Evolutionary conservation across 37 sponge, comb jelly and placozoan genomes (phyloP).

Genomic region (Aplysina aerophoba): DNA sequence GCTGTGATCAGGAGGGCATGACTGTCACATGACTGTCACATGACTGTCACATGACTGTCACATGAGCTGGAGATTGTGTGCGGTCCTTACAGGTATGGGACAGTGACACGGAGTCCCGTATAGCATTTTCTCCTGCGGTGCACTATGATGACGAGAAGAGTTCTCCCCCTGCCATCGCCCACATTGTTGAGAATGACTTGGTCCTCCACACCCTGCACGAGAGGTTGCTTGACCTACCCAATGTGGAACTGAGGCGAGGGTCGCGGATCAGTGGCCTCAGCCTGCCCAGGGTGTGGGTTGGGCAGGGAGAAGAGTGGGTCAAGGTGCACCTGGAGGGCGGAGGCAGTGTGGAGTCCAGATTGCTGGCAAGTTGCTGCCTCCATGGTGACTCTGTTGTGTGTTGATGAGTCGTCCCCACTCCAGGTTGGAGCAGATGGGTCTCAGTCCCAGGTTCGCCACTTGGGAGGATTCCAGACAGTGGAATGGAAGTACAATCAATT

Average conservation of each 20-base stretch:
- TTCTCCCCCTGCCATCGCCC: slow-evolving; percentile 52
- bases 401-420: background rate
- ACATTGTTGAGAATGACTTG: slow-evolving; percentile 77
- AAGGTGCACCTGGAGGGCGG: background rate
- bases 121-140: slow-evolving; percentile 1
- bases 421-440: slow-evolving; percentile 87
- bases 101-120: slow-evolving; percentile 21
- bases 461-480: slow-evolving; percentile 40
- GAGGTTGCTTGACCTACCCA: slow-evolving; percentile 1
- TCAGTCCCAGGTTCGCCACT: slow-evolving; percentile 59
- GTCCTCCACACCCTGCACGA: slow-evolving; percentile 43
- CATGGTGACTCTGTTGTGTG: background rate
- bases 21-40: background rate
- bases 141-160: slow-evolving; percentile 5
- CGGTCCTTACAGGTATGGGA: slow-evolving; percentile 1
- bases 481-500: slow-evolving; percentile 74
- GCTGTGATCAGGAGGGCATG: background rate
- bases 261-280: slow-evolving; percentile 22
- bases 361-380: background rate
- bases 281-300: background rate
- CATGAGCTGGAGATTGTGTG: no score
- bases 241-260: slow-evolving; percentile 51
- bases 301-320: slow-evolving; percentile 8
- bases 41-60: background rate
- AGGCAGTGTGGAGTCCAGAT: background rate